Base-by-base conservation (phyloP, 92 coral and sea anemone species). In the Parazoanthus swiftii region DNA sequence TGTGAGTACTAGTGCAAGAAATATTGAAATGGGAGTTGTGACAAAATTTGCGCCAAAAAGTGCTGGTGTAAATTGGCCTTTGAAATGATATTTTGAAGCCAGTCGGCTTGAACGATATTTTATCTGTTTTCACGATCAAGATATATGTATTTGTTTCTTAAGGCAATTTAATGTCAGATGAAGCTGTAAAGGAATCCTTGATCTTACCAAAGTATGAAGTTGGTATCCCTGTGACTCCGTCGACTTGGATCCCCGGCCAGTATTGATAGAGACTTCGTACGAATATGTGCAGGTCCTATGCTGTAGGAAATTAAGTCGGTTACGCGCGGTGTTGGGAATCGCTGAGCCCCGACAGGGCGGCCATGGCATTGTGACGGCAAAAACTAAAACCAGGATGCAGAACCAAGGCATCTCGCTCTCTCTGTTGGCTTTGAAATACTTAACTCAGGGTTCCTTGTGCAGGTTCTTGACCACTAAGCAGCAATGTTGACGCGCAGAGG, bases 191-290 rank as follows among this genome's bases (percentile, higher is more conserved):
- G 66, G 70, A 63, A 63, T 0, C 0, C 70, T 63, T 23, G 46
- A 35, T 66, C 97, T 89, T 81, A 93, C 95, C 91, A 91, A 66
- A 51, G 92, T 88, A 37, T 94, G 94, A 15, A 94, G 75, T 58
- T 93, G 94, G 58, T 85, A 92, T 26, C 93, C 98, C 29, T 94
- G 93, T 14, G 87, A 86, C 36, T 86, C 93, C 0, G 97, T 93
- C 11, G 98, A 93, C 26, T 91, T 86, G 3, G 94, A 86, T 18
- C 98, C 98, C 23, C 98, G 92, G 23, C 92, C 98, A 0, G 99
- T 95, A 67, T 93, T 91, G 23, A 95, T 95, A 8, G 94, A 93
- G 38, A 93, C 94, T 59, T 92, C 96, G 80, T 96, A 96, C 1
- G 92, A 89, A 74, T 94, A 96, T 9, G 96, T 93, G 87, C 98